Base-by-base conservation (phyloP, 2,797 vertebrate species). In the Dallia pectoralis region DNA sequence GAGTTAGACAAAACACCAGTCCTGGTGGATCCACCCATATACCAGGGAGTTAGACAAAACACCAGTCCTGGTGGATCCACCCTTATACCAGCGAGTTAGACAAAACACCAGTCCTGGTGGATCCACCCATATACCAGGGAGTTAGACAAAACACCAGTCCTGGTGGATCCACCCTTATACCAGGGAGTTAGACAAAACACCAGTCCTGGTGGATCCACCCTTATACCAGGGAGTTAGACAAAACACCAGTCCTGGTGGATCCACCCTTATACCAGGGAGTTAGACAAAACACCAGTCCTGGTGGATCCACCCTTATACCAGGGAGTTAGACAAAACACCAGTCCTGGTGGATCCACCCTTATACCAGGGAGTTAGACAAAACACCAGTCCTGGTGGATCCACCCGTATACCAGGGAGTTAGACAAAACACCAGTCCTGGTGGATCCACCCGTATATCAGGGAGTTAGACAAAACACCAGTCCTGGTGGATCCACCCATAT, bases 121-220 rank as follows among this genome's bases (percentile, higher is more conserved):
- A 76, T 40, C 32, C 48, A 74, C 63, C 79, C 76, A 7, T 36
- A 36, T 36, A 36, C n/a, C n/a, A n/a, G n/a, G n/a, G n/a, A n/a
- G n/a, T n/a, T n/a, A n/a, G n/a, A n/a, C 1, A 53, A 62, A 7
- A 69, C 75, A 62, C 25, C 19, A 25, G 51, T 15, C 30, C 67
- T 78, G 75, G 33, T 68, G 74, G 77, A 76, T 40, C 32, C 48
- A 74, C 63, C 79, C 76, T 3, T 36, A 36, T 36, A 36, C n/a
- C n/a, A n/a, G n/a, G n/a, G n/a, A n/a, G n/a, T n/a, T n/a, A n/a
- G n/a, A n/a, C 1, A 53, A 62, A 7, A 69, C 75, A 62, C 25
- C 19, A 25, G 51, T 15, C 30, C 67, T 78, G 75, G 33, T 68
- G 74, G 77, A 76, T 40, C 32, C 48, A 74, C 63, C 79, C 76